Conservation (phyloP, 2,888 invertebrate genomes). For the Acleris holmiana region DNA sequence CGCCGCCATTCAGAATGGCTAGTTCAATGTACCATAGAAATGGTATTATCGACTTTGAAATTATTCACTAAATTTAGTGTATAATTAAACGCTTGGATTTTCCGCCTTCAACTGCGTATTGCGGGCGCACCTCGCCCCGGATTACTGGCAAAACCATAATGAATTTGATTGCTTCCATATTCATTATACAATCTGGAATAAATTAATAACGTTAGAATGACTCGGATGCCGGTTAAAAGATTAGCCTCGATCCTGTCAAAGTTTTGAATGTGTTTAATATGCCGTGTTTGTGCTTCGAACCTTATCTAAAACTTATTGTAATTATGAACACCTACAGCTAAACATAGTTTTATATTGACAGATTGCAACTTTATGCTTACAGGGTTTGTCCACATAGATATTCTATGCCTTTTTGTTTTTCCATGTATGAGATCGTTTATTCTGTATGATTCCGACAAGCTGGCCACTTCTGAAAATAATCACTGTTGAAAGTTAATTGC, state of each 20-base stretch:
- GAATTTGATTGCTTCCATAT: constrained; percentile 66
- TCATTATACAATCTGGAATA: constrained; percentile 34
- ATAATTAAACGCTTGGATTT: constrained; percentile 61
- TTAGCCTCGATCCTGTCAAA: neutral
- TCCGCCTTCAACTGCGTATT: constrained; percentile 57
- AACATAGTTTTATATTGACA: too few relatives aligned
- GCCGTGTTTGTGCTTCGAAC: too few relatives aligned
- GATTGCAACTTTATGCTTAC: too few relatives aligned
- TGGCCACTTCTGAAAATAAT: too few relatives aligned
- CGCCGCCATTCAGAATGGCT: constrained; percentile 48
- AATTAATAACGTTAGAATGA: constrained; percentile 34
- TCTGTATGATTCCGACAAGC: too few relatives aligned
- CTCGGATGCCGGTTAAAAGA: constrained; percentile 6
- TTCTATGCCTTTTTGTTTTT: too few relatives aligned
- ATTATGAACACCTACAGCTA: too few relatives aligned
- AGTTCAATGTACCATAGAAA: constrained; percentile 57
- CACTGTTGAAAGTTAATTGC: too few relatives aligned
- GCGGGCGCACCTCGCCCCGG: constrained; percentile 44
- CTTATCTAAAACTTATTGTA: too few relatives aligned
- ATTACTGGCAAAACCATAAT: constrained; percentile 64
- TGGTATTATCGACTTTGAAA: constrained; percentile 71
- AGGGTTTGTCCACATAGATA: too few relatives aligned
- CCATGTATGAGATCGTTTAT: too few relatives aligned
- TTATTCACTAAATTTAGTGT: constrained; percentile 71
- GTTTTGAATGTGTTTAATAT: too few relatives aligned